phyloP scores from a whole-genome alignment of 2,888 invertebrate genomes.

The Andrena minutula region DNA sequence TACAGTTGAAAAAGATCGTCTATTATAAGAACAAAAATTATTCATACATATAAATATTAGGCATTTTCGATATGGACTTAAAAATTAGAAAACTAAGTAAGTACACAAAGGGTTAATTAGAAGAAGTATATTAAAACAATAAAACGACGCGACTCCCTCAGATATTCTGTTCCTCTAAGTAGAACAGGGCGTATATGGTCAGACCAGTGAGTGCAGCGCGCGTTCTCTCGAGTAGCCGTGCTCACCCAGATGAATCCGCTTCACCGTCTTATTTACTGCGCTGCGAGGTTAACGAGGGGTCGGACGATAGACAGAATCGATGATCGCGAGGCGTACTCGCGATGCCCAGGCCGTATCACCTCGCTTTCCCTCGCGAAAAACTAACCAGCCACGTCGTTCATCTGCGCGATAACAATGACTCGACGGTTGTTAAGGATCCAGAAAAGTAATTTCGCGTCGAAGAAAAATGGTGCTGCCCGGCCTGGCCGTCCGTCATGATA shows the following conservation, averaged over 20 bases:
- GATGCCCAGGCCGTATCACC: background rate
- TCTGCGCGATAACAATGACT: constrained; percentile 73
- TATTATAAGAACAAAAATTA: too few relatives aligned
- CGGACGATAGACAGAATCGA: constrained; percentile 24
- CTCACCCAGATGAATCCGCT: constrained; percentile 26
- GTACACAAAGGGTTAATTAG: background rate
- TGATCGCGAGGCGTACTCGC: constrained; percentile 23
- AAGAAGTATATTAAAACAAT: background rate
- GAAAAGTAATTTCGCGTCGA: constrained; percentile 66
- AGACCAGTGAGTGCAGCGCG: background rate
- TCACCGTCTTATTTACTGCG: constrained; percentile 43
- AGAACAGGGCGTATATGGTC: background rate
- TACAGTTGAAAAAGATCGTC: too few relatives aligned
- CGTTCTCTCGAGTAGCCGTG: background rate
- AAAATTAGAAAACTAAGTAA: too few relatives aligned
- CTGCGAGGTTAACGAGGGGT: background rate
- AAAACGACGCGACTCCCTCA: background rate
- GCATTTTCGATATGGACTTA: too few relatives aligned
- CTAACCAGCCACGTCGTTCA: constrained; percentile 53
- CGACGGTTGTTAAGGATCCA: constrained; percentile 71
- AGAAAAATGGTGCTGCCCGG: constrained; percentile 67
- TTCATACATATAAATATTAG: too few relatives aligned
- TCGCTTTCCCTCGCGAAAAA: constrained; percentile 22
- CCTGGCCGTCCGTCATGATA: constrained; percentile 46
- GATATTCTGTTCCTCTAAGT: background rate